phyloP scores from a whole-genome alignment of 2,113 vertebrate genomes.

The Struthio camelus region DNA sequence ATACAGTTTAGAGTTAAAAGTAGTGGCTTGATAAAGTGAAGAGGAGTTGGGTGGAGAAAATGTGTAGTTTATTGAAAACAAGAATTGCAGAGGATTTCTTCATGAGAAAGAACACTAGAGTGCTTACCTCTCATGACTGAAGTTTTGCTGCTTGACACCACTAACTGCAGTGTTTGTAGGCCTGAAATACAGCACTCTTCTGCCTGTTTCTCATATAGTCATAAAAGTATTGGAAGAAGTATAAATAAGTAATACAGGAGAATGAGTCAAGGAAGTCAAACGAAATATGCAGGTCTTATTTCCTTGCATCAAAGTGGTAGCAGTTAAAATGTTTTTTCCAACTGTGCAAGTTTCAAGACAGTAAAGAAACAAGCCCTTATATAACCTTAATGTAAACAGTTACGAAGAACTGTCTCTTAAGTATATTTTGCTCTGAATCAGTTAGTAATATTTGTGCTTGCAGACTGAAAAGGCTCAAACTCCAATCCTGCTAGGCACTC shows the following conservation, averaged over 20 bases:
- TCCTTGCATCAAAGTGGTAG: not conserved
- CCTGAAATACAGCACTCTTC: not conserved
- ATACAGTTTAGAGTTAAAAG: conserved; percentile 30
- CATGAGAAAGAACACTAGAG: not conserved
- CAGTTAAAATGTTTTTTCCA: not conserved
- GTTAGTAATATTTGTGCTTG: not conserved
- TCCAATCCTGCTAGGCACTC: not conserved
- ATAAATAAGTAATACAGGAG: not conserved
- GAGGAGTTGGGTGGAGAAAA: not conserved
- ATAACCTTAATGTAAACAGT: not conserved
- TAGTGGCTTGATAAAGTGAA: not conserved
- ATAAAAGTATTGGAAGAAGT: not conserved
- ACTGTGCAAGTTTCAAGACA: fast-evolving
- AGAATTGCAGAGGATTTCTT: not conserved
- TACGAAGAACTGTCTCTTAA: no score
- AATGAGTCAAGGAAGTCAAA: no score
- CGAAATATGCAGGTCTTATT: fast-evolving
- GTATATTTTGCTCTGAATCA: not conserved
- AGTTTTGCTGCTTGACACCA: not conserved
- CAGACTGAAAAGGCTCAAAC: not conserved
- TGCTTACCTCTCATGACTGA: not conserved
- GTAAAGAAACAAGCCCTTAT: not conserved
- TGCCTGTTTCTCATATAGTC: not conserved
- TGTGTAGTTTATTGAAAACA: no score
- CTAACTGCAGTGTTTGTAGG: not conserved